These are phyloP conservation scores for Ochropacha duplaris DNA, from an alignment of 2,888 invertebrate species.

Conservation along the genomic window DNA sequence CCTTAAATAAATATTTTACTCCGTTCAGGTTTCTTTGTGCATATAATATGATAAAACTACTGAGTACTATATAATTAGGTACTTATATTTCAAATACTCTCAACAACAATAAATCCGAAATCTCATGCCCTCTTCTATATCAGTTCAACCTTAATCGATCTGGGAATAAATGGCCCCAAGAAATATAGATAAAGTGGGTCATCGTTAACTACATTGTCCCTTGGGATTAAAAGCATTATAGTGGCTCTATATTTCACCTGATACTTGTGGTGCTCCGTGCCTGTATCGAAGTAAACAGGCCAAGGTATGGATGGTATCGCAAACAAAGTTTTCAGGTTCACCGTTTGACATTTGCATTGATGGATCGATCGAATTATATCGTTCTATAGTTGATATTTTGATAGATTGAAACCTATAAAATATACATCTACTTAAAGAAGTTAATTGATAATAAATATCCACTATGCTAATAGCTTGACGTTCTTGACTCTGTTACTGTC, in stretches of 20 bases:
- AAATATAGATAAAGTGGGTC: constrained; percentile 64
- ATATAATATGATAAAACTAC: too few relatives aligned
- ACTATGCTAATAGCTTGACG: too few relatives aligned
- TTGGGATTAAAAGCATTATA: constrained; percentile 63
- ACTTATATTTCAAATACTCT: neutral
- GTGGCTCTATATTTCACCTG: constrained; percentile 39
- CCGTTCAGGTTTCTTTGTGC: too few relatives aligned
- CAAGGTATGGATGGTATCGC: constrained; percentile 1
- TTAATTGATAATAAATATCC: too few relatives aligned
- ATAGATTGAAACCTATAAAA: too few relatives aligned
- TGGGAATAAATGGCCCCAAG: constrained; percentile 31
- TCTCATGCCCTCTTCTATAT: neutral
- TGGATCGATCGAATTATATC: neutral
- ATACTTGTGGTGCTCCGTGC: constrained; percentile 13
- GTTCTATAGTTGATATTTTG: too few relatives aligned
- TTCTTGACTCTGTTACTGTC: too few relatives aligned
- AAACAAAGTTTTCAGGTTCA: constrained; percentile 1
- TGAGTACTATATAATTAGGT: too few relatives aligned
- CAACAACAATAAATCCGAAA: neutral
- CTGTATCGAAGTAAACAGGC: constrained; percentile 9
- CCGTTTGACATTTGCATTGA: neutral
- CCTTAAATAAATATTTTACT: too few relatives aligned
- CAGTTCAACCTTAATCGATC: constrained; percentile 22
- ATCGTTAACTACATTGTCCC: constrained; percentile 66
- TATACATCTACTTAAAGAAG: too few relatives aligned